phyloP scores from a whole-genome alignment of 2,888 invertebrate species.

The Scaptomyza flava region DNA sequence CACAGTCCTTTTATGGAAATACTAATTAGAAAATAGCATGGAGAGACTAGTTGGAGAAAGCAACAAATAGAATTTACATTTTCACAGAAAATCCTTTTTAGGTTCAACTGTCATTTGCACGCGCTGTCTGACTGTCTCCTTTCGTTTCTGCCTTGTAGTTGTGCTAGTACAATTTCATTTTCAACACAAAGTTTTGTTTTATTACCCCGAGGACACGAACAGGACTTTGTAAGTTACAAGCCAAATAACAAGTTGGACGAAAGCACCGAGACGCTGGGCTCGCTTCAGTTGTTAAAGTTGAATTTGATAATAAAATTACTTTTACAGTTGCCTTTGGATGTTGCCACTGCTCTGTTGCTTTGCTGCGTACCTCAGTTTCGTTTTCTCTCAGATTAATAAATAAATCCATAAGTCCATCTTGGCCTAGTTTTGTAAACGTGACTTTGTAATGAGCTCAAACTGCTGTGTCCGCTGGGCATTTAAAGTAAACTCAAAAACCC shows the following conservation, averaged over 20 bases:
- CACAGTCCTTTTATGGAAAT: conserved; percentile 36
- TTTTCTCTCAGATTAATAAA: conserved; percentile 15
- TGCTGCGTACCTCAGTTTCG: conserved; percentile 4
- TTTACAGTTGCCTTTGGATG: conserved; percentile 60
- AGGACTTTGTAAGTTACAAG: conserved; percentile 79
- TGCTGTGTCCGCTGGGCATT: conserved; percentile 23
- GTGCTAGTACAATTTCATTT: conserved; percentile 74
- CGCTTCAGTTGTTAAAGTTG: conserved; percentile 75
- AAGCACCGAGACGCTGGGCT: conserved; percentile 36
- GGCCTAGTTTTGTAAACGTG: conserved; percentile 64
- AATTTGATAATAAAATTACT: conserved; percentile 79
- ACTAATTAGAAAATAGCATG: conserved; percentile 46
- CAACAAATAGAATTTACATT: conserved; percentile 72
- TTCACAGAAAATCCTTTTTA: conserved; percentile 67
- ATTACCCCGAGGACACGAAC: conserved; percentile 78
- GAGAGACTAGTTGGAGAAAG: conserved; percentile 3
- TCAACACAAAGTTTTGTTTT: conserved; percentile 79
- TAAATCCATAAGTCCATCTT: conserved; percentile 64
- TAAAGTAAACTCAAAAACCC: conserved; percentile 1
- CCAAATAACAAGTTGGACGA: conserved; percentile 76
- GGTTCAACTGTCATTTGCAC: conserved; percentile 70
- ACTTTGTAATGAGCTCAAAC: conserved; percentile 70
- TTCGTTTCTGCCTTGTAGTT: conserved; percentile 8
- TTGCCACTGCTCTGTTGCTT: conserved; percentile 21
- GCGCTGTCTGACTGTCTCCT: conserved; percentile 31